Percentiles rank a stretch among this genome's conserved stretches.
phyloP scores from a whole-genome alignment of 1,140 invertebrate species.

The Antheraea pernyi region DNA sequence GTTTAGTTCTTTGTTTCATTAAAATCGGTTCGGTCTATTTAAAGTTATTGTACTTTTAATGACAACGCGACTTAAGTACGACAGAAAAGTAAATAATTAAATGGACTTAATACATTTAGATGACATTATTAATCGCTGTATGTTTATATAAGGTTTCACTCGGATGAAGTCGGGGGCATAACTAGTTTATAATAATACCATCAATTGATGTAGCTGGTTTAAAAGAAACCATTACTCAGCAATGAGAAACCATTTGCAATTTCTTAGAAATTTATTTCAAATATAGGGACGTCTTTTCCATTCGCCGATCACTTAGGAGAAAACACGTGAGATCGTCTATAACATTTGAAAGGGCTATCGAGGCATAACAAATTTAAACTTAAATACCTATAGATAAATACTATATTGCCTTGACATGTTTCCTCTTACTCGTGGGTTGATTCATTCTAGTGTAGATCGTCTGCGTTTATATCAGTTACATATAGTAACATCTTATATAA shows the following conservation, averaged over 20 bases:
- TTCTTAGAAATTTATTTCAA: conserved; percentile 25
- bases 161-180: no score
- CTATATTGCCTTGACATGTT: neutral
- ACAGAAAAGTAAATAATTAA: no score
- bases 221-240: conserved; percentile 16
- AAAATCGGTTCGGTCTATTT: no score
- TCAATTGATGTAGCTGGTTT: neutral
- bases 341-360: conserved; percentile 13
- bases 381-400: neutral
- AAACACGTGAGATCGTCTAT: conserved; percentile 10
- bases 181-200: no score
- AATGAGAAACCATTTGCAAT: conserved; percentile 18
- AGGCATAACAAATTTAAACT: neutral
- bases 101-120: no score
- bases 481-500: neutral
- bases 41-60: no score
- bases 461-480: conserved; percentile 1
- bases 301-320: conserved; percentile 25
- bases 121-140: no score
- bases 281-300: conserved; percentile 30
- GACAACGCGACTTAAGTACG: no score
- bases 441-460: conserved; percentile 2
- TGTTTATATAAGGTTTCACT: no score
- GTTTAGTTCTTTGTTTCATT: no score
- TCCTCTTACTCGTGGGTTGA: neutral